Evolutionary conservation across 2,888 invertebrate species (phyloP).

Genomic region (Sphinx pinastri): DNA sequence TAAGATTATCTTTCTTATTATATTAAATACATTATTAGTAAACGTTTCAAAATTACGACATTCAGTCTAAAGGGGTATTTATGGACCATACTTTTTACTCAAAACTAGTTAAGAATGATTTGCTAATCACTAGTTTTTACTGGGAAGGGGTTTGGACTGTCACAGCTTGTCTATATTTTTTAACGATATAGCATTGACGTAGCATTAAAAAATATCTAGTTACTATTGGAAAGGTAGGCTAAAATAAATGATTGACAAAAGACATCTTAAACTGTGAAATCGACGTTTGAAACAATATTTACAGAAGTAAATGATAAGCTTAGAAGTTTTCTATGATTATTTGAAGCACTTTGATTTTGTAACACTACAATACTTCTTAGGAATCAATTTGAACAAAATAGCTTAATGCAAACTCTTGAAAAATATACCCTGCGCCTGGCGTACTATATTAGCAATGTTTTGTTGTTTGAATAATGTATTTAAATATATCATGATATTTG

Average conservation of each 20-base stretch:
- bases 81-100: too few relatives aligned
- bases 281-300: not conserved
- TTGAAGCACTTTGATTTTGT: not conserved
- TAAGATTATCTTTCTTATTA: too few relatives aligned
- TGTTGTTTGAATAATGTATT: conserved; percentile 1
- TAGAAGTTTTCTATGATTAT: not conserved
- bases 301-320: not conserved
- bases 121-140: too few relatives aligned
- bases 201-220: too few relatives aligned
- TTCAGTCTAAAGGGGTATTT: too few relatives aligned
- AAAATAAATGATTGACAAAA: not conserved
- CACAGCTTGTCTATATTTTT: too few relatives aligned
- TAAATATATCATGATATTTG: not conserved
- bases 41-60: too few relatives aligned
- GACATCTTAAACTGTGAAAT: not conserved
- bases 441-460: not conserved
- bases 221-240: too few relatives aligned
- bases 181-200: too few relatives aligned
- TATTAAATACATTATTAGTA: too few relatives aligned
- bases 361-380: not conserved
- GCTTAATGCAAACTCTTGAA: not conserved
- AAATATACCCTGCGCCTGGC: not conserved
- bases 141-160: too few relatives aligned
- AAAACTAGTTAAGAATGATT: too few relatives aligned
- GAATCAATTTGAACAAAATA: not conserved